Evolutionary conservation across 2,888 invertebrate genomes (phyloP), one percentile per base, ranked within the genome.

Genomic region (Caenorhabditis becei): DNA sequence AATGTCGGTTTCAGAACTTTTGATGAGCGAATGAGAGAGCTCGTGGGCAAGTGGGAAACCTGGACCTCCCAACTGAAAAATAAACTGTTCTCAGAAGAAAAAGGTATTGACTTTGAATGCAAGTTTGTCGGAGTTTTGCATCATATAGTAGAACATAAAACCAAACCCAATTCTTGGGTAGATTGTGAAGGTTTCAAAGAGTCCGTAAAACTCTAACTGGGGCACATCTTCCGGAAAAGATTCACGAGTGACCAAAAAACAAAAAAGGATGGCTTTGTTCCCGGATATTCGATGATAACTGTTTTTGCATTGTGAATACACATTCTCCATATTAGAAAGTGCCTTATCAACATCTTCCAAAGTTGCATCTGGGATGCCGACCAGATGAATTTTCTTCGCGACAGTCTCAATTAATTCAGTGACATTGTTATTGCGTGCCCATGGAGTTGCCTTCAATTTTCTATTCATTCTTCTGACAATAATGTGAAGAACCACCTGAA

Each of bases 21-120:
- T 28, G 28, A 54, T 54, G 5, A 54, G 28, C 3, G 54, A 16
- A 16, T 54, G 54, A 1, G 28, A 26, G 7, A 54, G 7, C 23
- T 54, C 54, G 28, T 54, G 54, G 7, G 28, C 54, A 16, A 54
- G 23, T n/a, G 54, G 7, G 54, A 54, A 54, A 1, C 54, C 54
- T 2, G 54, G 26, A n/a, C 14, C 11, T 16, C 54, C 54, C 1
- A 54, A n/a, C 54, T 51, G 51, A 23, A 51, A 51, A n/a, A 16
- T 44, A 5, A 44, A 44, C 14, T 44, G 14, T 44, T n/a, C 44
- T 8, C 16, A 18, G 18, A 49, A 20, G 3, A 10, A 5, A 44
- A 44, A 14, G 18, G 3, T 18, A 49, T 2, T 49, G 14, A 49
- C 11, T 18, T 23, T 51, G 51, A 24, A 23, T 14, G 51, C 51